Evolutionary conservation across 2,113 vertebrate species (phyloP).

Genomic region (Lipotes vexillifer): DNA sequence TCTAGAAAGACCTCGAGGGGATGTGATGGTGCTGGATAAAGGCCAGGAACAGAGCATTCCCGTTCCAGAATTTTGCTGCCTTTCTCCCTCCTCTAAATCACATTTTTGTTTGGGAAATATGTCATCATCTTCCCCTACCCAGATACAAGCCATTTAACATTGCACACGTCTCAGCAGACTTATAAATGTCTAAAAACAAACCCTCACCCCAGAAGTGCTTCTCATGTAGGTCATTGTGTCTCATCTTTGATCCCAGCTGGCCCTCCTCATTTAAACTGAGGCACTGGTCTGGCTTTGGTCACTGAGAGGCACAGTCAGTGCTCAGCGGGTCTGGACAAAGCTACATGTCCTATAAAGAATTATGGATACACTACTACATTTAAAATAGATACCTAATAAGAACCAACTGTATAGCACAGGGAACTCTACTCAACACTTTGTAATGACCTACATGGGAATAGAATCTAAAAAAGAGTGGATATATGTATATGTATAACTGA

Average conservation of each 20-base stretch:
- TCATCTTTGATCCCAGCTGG: not conserved
- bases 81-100: not conserved
- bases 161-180: not conserved
- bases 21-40: not conserved
- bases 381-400: no score
- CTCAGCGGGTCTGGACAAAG: not conserved
- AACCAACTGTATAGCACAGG: no score
- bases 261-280: not conserved
- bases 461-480: no score
- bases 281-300: not conserved
- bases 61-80: not conserved
- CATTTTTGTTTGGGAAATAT: conserved; percentile 3
- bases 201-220: not conserved
- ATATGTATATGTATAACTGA: no score
- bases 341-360: not conserved
- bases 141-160: not conserved
- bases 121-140: not conserved
- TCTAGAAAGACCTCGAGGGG: not conserved
- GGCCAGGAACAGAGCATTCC: not conserved
- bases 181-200: not conserved
- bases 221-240: not conserved
- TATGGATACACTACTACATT: no score
- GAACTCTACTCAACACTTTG: no score
- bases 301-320: not conserved
- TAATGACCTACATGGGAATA: no score